Evolutionary conservation across 2,113 vertebrate species (phyloP).

Genomic region (Perca fluviatilis): DNA sequence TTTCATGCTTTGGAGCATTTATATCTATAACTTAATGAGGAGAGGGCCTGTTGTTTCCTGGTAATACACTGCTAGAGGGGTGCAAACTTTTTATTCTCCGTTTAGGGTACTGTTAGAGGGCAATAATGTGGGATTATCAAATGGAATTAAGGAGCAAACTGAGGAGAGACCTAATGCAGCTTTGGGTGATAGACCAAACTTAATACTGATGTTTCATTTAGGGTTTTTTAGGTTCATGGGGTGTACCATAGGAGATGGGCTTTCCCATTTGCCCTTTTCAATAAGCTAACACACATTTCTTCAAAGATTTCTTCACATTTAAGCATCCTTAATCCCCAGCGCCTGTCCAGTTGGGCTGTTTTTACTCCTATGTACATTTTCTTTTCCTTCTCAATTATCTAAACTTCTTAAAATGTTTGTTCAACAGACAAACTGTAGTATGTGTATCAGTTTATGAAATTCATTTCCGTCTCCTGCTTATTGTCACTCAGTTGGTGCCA

Average conservation of each 20-base stretch:
- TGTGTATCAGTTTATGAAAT: conserved; percentile 29
- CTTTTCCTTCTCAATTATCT: neutral
- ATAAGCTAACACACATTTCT: conserved; percentile 35
- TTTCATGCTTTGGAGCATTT: conserved; percentile 99
- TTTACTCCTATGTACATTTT: conserved; percentile 13
- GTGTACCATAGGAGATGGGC: conserved; percentile 30
- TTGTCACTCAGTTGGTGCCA: conserved; percentile 57
- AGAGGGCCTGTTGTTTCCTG: conserved; percentile 91
- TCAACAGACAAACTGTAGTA: conserved; percentile 15
- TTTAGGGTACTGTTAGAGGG: conserved; percentile 82
- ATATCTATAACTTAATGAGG: conserved; percentile 97
- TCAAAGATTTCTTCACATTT: conserved; percentile 41
- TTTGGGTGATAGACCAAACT: conserved; percentile 68
- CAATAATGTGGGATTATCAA: conserved; percentile 78
- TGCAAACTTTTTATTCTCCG: conserved; percentile 82
- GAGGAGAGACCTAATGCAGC: conserved; percentile 70
- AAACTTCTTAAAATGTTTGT: conserved; percentile 37
- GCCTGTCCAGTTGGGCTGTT: conserved; percentile 4
- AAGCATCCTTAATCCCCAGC: conserved; percentile 14
- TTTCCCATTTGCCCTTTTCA: conserved; percentile 45
- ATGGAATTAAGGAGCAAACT: conserved; percentile 77
- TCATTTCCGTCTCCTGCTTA: conserved; percentile 39
- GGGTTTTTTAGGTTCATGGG: conserved; percentile 60
- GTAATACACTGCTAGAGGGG: conserved; percentile 82
- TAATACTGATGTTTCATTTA: conserved; percentile 70